phyloP scores from a whole-genome alignment of 2,888 invertebrate genomes.

The Drosophila leonis region DNA sequence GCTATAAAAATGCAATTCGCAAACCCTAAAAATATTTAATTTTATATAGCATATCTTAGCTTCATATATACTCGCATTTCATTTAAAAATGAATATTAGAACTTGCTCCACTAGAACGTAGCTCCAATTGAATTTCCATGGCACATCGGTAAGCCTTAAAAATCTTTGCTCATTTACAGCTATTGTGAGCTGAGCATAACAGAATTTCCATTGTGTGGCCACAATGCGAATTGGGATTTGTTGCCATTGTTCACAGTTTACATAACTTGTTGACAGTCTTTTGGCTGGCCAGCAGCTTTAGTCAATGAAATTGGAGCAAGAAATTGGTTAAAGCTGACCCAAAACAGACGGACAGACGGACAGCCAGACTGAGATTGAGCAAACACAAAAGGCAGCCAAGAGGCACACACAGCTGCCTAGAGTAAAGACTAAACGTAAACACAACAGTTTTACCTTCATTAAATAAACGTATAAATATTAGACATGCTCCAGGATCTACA shows the following conservation, averaged over 20 bases:
- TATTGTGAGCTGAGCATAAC: neutral
- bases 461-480: conserved; percentile 74
- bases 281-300: conserved; percentile 45
- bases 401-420: conserved; percentile 30
- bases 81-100: neutral
- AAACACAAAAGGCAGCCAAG: conserved; percentile 40
- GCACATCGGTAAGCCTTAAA: neutral
- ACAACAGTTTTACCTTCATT: conserved; percentile 74
- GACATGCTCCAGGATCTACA: conserved; percentile 22
- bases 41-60: neutral
- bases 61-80: neutral
- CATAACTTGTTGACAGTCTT: conserved; percentile 46
- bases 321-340: conserved; percentile 50
- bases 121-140: neutral
- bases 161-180: conserved; percentile 36
- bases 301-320: conserved; percentile 39
- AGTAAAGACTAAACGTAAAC: conserved; percentile 61
- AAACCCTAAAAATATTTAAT: neutral
- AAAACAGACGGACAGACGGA: conserved; percentile 2
- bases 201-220: conserved; percentile 15
- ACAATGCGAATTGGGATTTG: conserved; percentile 24
- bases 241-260: conserved; percentile 47
- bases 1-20: neutral
- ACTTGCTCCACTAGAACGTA: neutral
- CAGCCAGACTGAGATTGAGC: conserved; percentile 3